phyloP scores from a whole-genome alignment of 2,113 vertebrate genomes.

The Ifrita kowaldi region DNA sequence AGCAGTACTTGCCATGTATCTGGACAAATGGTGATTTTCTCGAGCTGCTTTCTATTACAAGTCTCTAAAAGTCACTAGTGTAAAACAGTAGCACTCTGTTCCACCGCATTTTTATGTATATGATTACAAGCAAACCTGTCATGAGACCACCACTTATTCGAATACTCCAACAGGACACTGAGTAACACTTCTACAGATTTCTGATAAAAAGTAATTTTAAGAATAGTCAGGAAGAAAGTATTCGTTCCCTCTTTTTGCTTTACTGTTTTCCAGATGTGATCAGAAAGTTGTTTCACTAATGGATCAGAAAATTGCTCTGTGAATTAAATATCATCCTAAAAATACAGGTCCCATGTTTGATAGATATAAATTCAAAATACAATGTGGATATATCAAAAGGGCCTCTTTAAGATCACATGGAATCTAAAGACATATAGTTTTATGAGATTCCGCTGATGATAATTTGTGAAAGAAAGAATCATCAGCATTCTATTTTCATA shows the following conservation, averaged over 20 bases:
- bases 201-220: background rate
- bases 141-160: background rate
- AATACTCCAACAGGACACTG: background rate
- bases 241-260: background rate
- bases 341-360: background rate
- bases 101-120: background rate
- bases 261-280: background rate
- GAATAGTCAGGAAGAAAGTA: background rate
- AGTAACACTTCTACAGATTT: background rate
- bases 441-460: background rate
- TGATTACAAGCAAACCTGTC: background rate
- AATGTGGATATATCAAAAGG: background rate
- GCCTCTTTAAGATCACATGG: background rate
- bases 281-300: background rate
- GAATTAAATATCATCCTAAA: background rate
- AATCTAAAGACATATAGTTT: background rate
- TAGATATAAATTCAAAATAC: background rate
- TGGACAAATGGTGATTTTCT: constrained; percentile 34
- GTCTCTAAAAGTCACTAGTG: background rate
- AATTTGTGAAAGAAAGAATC: background rate
- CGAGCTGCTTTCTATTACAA: background rate
- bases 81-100: background rate
- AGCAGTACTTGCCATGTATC: background rate
- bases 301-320: background rate
- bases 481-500: background rate